Percentiles rank a stretch among this genome's conserved stretches.
Conservation (phyloP, 2,797 vertebrate species). For the Lates japonicus region DNA sequence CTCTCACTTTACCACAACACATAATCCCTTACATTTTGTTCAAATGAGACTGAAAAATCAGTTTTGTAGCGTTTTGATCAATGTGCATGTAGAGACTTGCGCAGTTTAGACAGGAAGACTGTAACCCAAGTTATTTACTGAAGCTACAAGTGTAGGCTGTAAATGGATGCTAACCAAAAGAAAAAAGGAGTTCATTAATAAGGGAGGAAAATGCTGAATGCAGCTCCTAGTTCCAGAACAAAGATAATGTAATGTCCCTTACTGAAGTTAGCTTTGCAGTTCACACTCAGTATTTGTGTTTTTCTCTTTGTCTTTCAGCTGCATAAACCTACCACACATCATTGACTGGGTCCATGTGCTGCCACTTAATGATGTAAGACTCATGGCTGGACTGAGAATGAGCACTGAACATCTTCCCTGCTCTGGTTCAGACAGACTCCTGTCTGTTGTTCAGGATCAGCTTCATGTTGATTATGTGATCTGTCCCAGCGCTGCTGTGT, state of each 20-base stretch:
- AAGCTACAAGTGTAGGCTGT: too few species aligned
- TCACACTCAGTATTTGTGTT: not conserved
- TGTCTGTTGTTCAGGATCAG: not conserved
- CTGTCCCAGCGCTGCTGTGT: not conserved
- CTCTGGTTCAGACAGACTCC: not conserved
- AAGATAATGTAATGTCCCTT: not conserved
- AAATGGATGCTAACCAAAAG: too few species aligned
- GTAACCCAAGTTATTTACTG: too few species aligned
- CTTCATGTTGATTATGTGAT: conserved; percentile 13
- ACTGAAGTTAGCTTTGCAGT: not conserved
- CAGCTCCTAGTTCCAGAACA: not conserved
- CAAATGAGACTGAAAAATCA: too few species aligned
- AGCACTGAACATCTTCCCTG: not conserved
- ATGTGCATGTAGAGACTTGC: too few species aligned
- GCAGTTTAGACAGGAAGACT: too few species aligned
- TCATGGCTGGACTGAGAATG: conserved; percentile 41
- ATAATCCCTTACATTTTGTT: not conserved
- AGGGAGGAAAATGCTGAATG: too few species aligned
- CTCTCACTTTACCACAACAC: not conserved
- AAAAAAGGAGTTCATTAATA: too few species aligned
- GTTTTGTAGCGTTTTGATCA: not conserved
- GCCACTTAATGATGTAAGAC: conserved; percentile 10
- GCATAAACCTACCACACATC: not conserved
- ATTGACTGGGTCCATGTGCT: not conserved
- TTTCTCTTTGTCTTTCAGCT: conserved; percentile 54